Conservation (phyloP, 2,888 invertebrate genomes). For the Heliconius ismenius region DNA sequence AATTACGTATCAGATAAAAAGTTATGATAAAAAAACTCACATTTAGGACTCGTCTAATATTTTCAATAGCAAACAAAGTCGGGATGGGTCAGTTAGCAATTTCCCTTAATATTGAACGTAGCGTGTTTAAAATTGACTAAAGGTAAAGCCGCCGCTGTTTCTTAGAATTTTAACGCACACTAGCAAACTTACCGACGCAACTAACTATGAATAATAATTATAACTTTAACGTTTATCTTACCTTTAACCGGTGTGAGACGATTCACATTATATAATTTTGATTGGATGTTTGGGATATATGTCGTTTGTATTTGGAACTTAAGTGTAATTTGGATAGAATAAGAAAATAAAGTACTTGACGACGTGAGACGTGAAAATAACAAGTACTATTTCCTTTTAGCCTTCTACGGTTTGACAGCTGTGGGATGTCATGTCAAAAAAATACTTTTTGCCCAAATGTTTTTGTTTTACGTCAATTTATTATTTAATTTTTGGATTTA, state of each 20-base stretch:
- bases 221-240: background rate
- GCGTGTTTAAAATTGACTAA: conserved; percentile 52
- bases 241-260: conserved; percentile 39
- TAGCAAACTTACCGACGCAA: conserved; percentile 50
- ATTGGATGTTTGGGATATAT: background rate
- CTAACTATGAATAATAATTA: conserved; percentile 60
- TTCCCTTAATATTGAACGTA: conserved; percentile 67
- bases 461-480: background rate
- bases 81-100: conserved; percentile 45
- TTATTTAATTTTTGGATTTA: background rate
- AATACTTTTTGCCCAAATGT: background rate
- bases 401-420: conserved; percentile 38
- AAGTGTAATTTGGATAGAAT: background rate
- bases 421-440: conserved; percentile 14
- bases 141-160: conserved; percentile 52
- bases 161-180: conserved; percentile 67
- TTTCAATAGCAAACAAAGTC: conserved; percentile 24
- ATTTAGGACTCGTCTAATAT: background rate
- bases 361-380: conserved; percentile 27
- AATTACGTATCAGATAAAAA: conserved; percentile 17
- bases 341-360: background rate
- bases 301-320: background rate
- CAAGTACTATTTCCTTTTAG: conserved; percentile 19
- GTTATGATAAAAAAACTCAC: conserved; percentile 3
- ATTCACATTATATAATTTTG: conserved; percentile 32